Evolutionary conservation across 2,888 invertebrate species (phyloP), one percentile per base, ranked within the genome.

Genomic region (Trichogramma evanescens): DNA sequence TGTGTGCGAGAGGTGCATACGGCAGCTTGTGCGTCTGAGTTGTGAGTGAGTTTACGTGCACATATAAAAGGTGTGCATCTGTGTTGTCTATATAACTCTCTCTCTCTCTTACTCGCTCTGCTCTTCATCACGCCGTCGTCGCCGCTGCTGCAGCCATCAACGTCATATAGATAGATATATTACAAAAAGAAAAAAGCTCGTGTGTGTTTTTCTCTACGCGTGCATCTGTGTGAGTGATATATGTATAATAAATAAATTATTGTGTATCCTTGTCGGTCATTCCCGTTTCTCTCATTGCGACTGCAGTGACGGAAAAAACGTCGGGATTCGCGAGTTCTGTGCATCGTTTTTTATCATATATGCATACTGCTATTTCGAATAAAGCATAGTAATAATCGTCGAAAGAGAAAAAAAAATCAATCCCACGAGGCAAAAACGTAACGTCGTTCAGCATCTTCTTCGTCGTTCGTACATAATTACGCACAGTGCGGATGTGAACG

Each of bases 1-100:
- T 26, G 26, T 26, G 26, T 26, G 50, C 8, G 26, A 68, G 66
- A 70, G 66, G 66, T 70, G 67, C 26, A 26, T 26, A 26, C 26
- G 26, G 26, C 26, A 26, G 26, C 2, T 26, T 26, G 46, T 46
- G 46, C 46, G 46, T 46, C 10, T 46, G 54, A 50, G 54, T 57
- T 44, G 59, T 26, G 8, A n/a, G 50, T 42, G 46, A 6, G 50
- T 50, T 10, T 10, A 4, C 41, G 38, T 46, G 6, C 39, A 38
- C 6, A 5, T 26, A 5, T n/a, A 10, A 6, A 41, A 3, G 10
- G 55, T 42, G 49, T 40, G 55, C 43, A 41, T n/a, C 46, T 10
- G n/a, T 39, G 39, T 46, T 46, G 6, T 46, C 46, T 51, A n/a
- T 8, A 6, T 40, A n/a, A 54, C 39, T 54, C 9, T 54, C 38